These are phyloP conservation scores for Montipora capitata DNA, from an alignment of 92 coral and sea anemone species.

Conservation along the genomic window DNA sequence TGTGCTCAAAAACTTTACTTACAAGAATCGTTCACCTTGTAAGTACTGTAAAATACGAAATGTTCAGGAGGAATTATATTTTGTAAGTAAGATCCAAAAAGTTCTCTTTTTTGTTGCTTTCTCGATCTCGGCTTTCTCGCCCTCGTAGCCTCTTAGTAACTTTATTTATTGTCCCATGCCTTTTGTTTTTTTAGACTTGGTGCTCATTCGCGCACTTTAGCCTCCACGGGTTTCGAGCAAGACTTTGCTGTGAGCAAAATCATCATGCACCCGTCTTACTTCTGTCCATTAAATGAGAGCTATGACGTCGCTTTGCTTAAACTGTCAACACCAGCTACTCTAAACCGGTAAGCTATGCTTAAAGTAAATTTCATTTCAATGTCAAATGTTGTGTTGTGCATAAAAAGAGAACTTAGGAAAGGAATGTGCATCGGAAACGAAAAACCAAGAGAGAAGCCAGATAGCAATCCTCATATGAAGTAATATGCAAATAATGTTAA, in stretches of 20 bases:
- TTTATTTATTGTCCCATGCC: not conserved
- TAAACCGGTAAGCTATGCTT: conserved; percentile 31
- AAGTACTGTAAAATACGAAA: no score
- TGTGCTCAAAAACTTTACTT: not conserved
- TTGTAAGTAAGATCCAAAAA: not conserved
- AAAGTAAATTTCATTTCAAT: not conserved
- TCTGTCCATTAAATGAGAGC: conserved; percentile 7
- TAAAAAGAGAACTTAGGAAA: not conserved
- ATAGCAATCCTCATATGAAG: not conserved
- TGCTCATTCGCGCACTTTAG: conserved; percentile 34
- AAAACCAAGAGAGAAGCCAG: not conserved
- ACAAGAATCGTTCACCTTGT: not conserved
- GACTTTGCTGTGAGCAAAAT: conserved; percentile 49
- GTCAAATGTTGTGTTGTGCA: not conserved
- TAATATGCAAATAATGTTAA: not conserved
- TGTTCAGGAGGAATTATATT: no score
- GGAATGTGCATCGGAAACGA: not conserved
- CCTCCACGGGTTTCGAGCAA: conserved; percentile 40
- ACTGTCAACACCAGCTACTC: conserved; percentile 46
- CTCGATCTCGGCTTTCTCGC: not conserved
- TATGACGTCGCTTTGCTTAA: conserved; percentile 62
- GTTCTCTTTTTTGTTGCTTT: not conserved
- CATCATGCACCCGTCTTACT: conserved; percentile 53
- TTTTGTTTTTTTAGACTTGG: conserved; percentile 36
- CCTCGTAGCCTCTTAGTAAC: not conserved